These are phyloP conservation scores for Mixornis gularis DNA, from an alignment of 2,113 vertebrate species.

Conservation along the genomic window DNA sequence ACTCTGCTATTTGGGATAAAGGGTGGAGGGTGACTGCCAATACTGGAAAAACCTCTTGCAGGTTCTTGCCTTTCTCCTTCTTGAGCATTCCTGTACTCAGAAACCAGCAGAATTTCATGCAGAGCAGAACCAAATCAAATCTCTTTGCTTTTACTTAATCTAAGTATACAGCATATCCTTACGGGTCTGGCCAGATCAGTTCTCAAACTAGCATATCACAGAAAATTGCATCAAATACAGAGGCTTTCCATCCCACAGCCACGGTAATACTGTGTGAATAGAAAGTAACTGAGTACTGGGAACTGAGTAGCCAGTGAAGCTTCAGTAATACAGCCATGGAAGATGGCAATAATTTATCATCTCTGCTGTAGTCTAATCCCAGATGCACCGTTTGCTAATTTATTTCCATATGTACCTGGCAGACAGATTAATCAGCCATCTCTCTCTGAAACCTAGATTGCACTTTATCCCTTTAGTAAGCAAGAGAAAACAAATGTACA, in stretches of 20 bases:
- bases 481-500: constrained; percentile 40
- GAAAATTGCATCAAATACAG: constrained; percentile 30
- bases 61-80: background rate
- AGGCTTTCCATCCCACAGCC: constrained; percentile 20
- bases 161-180: background rate
- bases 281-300: constrained; percentile 30
- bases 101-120: background rate
- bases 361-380: constrained; percentile 72
- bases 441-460: constrained; percentile 68
- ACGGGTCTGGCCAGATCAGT: background rate
- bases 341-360: constrained; percentile 74
- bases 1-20: background rate
- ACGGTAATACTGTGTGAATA: background rate
- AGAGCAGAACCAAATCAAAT: background rate
- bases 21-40: background rate
- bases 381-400: constrained; percentile 75
- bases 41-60: background rate
- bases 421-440: constrained; percentile 78
- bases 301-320: constrained; percentile 30
- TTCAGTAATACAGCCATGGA: constrained; percentile 57
- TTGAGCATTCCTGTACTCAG: background rate
- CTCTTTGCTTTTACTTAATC: background rate
- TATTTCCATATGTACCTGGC: constrained; percentile 81
- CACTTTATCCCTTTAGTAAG: constrained; percentile 63
- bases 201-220: background rate